Percentiles rank a stretch among this genome's conserved stretches.
These are phyloP conservation scores for Garrulus glandarius DNA, from an alignment of 2,797 vertebrate species.

Conservation along the genomic window DNA sequence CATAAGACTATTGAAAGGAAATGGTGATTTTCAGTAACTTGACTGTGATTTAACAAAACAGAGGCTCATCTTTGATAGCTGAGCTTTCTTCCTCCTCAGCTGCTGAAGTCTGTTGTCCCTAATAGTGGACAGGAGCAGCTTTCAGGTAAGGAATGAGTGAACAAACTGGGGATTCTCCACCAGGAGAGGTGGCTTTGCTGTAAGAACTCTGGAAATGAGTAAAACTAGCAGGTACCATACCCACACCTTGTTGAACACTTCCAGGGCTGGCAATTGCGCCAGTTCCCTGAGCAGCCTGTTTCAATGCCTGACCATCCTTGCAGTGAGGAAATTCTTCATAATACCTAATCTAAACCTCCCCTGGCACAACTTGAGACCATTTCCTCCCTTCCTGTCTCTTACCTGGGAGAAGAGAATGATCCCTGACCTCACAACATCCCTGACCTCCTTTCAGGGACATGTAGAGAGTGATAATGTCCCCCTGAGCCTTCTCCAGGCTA, in stretches of 20 bases:
- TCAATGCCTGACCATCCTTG: background rate
- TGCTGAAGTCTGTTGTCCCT: background rate
- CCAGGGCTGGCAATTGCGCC: fast-evolving
- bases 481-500: background rate
- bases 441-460: background rate
- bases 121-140: background rate
- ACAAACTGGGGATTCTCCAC: background rate
- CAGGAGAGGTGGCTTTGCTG: background rate
- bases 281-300: background rate
- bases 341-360: background rate
- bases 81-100: background rate
- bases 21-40: background rate
- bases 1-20: background rate
- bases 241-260: too few species aligned
- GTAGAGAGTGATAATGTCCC: background rate
- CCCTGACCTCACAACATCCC: background rate
- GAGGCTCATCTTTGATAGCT: background rate
- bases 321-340: background rate
- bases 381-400: background rate
- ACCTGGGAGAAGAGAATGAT: background rate
- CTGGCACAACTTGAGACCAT: background rate
- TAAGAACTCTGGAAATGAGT: background rate
- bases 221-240: background rate
- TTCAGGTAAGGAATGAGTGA: background rate
- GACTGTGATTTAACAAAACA: background rate